A percentile compares a stretch with the other conserved stretches of the same genome.
Evolutionary conservation across 2,797 vertebrate species (phyloP).

Genomic region (Alauda arvensis): DNA sequence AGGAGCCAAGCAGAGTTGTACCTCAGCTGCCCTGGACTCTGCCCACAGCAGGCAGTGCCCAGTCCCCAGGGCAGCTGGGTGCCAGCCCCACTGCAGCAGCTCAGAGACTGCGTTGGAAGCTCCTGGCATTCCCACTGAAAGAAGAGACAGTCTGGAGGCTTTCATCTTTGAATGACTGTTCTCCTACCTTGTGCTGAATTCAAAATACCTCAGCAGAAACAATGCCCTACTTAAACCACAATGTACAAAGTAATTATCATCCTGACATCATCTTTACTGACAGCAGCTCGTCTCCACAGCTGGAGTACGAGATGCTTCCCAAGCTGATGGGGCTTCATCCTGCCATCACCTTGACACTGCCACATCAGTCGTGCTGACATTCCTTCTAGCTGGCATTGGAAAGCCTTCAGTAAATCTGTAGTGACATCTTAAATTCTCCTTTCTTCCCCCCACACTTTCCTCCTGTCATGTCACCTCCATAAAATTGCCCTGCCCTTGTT

Average conservation of each 20-base stretch:
- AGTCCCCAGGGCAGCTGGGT: neutral
- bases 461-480: conserved; percentile 56
- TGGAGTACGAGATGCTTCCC: neutral
- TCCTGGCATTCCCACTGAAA: neutral
- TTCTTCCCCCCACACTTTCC: neutral
- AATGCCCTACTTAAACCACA: conserved; percentile 34
- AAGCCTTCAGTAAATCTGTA: conserved; percentile 56
- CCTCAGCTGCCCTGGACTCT: accelerated
- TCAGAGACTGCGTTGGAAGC: neutral
- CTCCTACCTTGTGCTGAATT: conserved; percentile 12
- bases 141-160: neutral
- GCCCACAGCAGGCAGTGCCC: accelerated
- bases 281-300: neutral
- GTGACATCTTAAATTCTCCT: conserved; percentile 53
- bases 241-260: conserved; percentile 35
- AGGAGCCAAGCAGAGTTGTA: neutral
- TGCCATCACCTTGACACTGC: conserved; percentile 49
- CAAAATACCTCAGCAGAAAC: conserved; percentile 32
- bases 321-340: conserved; percentile 15
- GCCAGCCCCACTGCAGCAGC: neutral
- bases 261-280: conserved; percentile 40
- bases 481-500: conserved; percentile 61
- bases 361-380: conserved; percentile 20
- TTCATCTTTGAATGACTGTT: neutral
- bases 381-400: conserved; percentile 31